These are phyloP conservation scores for Bovichtus variegatus DNA, from an alignment of 2,797 vertebrate genomes.

Conservation along the genomic window DNA sequence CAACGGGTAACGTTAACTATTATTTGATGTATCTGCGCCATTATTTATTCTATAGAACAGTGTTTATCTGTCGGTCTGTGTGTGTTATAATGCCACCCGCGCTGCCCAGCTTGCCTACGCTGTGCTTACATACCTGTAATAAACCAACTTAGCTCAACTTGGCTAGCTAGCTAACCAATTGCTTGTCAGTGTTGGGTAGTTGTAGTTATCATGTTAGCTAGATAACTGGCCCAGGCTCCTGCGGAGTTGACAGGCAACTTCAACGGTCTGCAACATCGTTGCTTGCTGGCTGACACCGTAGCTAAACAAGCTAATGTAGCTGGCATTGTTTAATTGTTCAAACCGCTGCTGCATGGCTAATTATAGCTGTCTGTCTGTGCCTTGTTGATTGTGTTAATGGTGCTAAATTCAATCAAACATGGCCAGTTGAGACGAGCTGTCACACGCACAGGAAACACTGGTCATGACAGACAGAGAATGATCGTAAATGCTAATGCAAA, in stretches of 20 bases:
- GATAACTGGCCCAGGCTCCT: neutral
- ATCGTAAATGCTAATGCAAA: neutral
- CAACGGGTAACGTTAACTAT: slow-evolving; percentile 69
- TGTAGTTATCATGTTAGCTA: slow-evolving; percentile 29
- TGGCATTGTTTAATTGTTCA: neutral
- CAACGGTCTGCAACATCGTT: neutral
- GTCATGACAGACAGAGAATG: neutral
- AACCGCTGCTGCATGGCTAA: slow-evolving; percentile 6
- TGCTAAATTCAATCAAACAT: neutral
- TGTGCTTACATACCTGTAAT: slow-evolving; percentile 51
- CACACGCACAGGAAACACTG: neutral
- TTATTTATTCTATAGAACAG: neutral
- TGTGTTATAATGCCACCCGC: neutral
- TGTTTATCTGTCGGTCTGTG: neutral
- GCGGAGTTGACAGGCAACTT: slow-evolving; percentile 44
- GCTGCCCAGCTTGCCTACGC: slow-evolving; percentile 11
- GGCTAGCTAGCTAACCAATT: slow-evolving; percentile 54
- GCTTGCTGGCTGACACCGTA: neutral
- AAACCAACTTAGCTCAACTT: slow-evolving; percentile 66
- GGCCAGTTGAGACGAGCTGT: neutral
- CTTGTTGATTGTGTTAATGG: neutral
- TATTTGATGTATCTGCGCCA: neutral
- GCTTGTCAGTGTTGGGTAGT: neutral
- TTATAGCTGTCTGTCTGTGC: neutral
- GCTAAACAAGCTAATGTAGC: slow-evolving; percentile 32